phyloP scores from a whole-genome alignment of 2,888 invertebrate genomes.

The Watsonalla cultraria region DNA sequence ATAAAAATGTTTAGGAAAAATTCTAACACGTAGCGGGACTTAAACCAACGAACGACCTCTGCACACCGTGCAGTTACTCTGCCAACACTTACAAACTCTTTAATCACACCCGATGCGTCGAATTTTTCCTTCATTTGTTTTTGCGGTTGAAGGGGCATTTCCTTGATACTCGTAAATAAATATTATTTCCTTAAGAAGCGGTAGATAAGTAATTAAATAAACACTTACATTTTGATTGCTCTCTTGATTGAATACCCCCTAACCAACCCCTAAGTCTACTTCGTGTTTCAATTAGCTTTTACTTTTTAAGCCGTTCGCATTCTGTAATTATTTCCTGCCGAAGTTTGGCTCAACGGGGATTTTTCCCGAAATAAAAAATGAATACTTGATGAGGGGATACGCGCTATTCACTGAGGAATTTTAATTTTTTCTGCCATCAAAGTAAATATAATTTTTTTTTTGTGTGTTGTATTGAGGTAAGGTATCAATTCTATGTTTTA shows the following conservation, averaged over 20 bases:
- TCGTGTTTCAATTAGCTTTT: conserved; percentile 1
- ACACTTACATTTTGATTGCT: background rate
- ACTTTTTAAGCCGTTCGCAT: conserved; percentile 1
- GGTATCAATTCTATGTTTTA: too few relatives aligned
- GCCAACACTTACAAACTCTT: too few relatives aligned
- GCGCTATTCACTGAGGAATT: background rate
- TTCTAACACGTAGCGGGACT: too few relatives aligned
- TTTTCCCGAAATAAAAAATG: background rate
- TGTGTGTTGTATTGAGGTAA: background rate
- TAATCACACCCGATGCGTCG: too few relatives aligned
- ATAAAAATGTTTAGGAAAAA: too few relatives aligned
- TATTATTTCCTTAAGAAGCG: too few relatives aligned
- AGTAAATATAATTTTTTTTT: background rate
- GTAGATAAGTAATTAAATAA: too few relatives aligned
- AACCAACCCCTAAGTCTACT: background rate
- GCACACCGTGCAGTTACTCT: too few relatives aligned
- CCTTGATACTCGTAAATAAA: too few relatives aligned
- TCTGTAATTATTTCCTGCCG: background rate
- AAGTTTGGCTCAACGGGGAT: background rate
- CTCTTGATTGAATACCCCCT: background rate
- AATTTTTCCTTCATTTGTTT: too few relatives aligned
- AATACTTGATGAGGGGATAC: conserved; percentile 1
- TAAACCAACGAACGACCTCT: too few relatives aligned
- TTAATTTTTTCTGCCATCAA: background rate
- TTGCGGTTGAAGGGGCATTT: too few relatives aligned